Evolutionary conservation across 1,140 invertebrate species (phyloP), one percentile per base, ranked within the genome.

Genomic region (Argopecten irradians): DNA sequence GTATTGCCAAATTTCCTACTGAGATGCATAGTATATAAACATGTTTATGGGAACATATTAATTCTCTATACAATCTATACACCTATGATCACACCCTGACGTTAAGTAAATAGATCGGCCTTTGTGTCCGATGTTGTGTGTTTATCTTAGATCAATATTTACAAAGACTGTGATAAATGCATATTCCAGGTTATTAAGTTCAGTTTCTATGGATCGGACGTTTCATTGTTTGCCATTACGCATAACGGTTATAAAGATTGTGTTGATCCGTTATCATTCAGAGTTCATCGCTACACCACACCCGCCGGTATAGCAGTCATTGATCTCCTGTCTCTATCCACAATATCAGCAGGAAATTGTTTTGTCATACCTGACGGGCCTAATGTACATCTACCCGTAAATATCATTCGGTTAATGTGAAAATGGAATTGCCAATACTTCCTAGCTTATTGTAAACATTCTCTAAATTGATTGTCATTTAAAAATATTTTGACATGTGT

Each of bases 1-100:
- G 55, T 28, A n/a, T 71, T 71, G 55, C 55, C n/a, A 71, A 71
- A 71, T 71, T n/a, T 71, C 55, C 55, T 28, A n/a, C 55, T 71
- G 22, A 71, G 55, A 28, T 28, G 55, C 5, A 5, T 8, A 28
- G 13, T 71, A 28, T 71, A 71, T 11, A 71, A 11, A 71, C n/a
- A 71, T 28, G n/a, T 71, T 1, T 71, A 28, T 28, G 22, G n/a
- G n/a, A 28, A 71, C 22, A 16, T 71, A 7, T 71, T 71, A 71
- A 71, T 71, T 71, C 55, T 71, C n/a, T 71, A n/a, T 71, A 71
- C 55, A 71, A 28, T 71, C 28, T 16, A 71, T 71, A 28, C 1
- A 71, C 55, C 8, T n/a, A 71, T 28, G 55, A 71, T 71, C 28
- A 71, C 8, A 28, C 36, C 7, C 16, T 71, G 13, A 55, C 55